Evolutionary conservation across 2,113 vertebrate genomes (phyloP), one percentile per base, ranked within the genome.

Genomic region (Sinocyclocheilus anophthalmus): DNA sequence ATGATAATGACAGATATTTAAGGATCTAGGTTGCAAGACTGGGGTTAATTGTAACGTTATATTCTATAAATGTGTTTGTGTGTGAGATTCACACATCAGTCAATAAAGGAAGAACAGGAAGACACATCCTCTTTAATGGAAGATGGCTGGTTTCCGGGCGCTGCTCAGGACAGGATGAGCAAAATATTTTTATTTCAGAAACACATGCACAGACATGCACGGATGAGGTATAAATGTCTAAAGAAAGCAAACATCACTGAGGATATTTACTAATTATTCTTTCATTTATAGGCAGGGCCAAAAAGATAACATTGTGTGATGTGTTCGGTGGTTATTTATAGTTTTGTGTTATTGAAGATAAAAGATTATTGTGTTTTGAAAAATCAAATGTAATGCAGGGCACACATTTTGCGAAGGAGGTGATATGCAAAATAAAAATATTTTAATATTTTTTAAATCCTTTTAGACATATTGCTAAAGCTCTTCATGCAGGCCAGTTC

Each of bases 261-360:
- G 65, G 39, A 45, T 70, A 50, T 2, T 3, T 86, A 39, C 61
- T 42, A 61, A n/a, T 59, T 86, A 83, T 26, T 24, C 76, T 77
- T 82, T 92, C 91, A 76, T 69, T 79, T 72, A 55, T 76, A 70
- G 76, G 67, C 75, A 39, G 67, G 72, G 87, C 79, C 53, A 83
- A 86, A 86, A 87, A 88, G 76, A 81, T 63, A 24, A 42, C 26
- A 83, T 30, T 59, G 65, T 70, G 42, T 75, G 72, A 75, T 75
- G 63, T 65, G 39, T 22, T 82, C n/a, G 10, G 37, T 81, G 37
- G 39, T 67, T 50, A 42, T 39, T 86, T 61, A 81, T 73, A 76
- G 48, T 39, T 50, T 16, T 6, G n/a, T 48, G 37, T 65, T 76
- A 33, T 26, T 26, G 26, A 26, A 26, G 26, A 26, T 26, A 26